Conservation (phyloP, 1,140 invertebrate genomes). For the Eurosta solidaginis region DNA sequence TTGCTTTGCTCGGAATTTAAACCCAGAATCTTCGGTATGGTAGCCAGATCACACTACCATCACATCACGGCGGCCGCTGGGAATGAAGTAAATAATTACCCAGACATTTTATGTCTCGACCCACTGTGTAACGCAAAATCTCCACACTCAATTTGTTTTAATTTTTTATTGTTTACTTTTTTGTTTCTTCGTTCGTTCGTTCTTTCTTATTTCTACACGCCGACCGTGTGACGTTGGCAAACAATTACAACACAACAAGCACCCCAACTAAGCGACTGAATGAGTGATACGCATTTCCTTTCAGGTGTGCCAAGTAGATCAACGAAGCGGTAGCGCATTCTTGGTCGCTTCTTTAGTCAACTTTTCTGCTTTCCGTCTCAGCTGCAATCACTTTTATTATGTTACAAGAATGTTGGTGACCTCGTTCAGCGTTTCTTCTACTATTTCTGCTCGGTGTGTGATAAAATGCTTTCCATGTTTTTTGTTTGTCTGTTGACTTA, state of each 20-base stretch:
- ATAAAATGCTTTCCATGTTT: not conserved
- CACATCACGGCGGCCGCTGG: too few relatives aligned
- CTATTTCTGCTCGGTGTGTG: not conserved
- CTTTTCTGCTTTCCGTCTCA: not conserved
- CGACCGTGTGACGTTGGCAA: not conserved
- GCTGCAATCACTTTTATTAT: not conserved
- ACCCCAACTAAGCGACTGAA: not conserved
- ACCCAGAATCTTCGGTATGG: too few relatives aligned
- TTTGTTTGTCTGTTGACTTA: not conserved
- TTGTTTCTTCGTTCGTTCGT: too few relatives aligned
- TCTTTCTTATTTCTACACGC: not conserved
- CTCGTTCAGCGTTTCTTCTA: not conserved
- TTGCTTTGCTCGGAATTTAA: too few relatives aligned
- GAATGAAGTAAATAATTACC: too few relatives aligned
- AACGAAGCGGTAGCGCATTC: not conserved
- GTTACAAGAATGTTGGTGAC: not conserved
- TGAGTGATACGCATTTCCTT: constrained; percentile 14
- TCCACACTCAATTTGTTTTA: too few relatives aligned
- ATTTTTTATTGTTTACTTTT: too few relatives aligned
- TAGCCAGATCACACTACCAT: too few relatives aligned
- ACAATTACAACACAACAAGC: not conserved
- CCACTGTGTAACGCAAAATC: too few relatives aligned
- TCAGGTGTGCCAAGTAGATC: constrained; percentile 1
- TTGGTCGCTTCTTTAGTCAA: not conserved
- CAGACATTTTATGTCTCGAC: too few relatives aligned